These are phyloP conservation scores for Bucorvus abyssinicus DNA, from an alignment of 2,797 vertebrate species.

Conservation along the genomic window DNA sequence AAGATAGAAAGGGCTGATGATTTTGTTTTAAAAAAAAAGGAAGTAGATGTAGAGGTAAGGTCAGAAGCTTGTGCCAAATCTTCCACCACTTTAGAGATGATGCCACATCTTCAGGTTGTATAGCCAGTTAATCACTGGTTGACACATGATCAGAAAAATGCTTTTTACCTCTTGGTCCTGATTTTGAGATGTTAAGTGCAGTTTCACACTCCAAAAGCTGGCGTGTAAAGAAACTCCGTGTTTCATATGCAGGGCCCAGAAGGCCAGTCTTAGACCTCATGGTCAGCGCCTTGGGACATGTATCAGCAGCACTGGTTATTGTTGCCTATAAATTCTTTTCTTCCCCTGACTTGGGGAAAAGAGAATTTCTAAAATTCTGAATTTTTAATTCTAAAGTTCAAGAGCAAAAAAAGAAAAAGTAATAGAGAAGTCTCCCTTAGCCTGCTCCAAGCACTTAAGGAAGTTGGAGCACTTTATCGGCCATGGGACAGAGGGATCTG, in stretches of 20 bases:
- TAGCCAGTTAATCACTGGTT: background rate
- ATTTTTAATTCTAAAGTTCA: background rate
- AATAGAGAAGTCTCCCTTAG: background rate
- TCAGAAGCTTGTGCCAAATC: background rate
- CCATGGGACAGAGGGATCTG: background rate
- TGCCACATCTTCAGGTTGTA: background rate
- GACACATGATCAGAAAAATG: background rate
- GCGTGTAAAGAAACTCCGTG: background rate
- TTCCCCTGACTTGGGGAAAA: background rate
- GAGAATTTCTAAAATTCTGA: background rate
- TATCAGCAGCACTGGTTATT: background rate
- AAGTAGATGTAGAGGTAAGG: background rate
- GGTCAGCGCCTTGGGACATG: background rate
- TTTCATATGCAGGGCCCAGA: background rate
- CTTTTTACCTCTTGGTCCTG: rapidly evolving
- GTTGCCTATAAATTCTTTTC: background rate
- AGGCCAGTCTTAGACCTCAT: rapidly evolving
- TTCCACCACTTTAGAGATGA: background rate
- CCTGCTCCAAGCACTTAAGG: background rate
- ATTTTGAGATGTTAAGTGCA: background rate
- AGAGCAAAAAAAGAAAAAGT: background rate
- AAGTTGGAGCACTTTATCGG: background rate
- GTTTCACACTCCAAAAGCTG: background rate
- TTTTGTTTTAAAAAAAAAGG: background rate
- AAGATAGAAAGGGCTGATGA: background rate